Evolutionary conservation across 2,888 invertebrate species (phyloP), one percentile per base, ranked within the genome.

Genomic region (Acleris emargana): DNA sequence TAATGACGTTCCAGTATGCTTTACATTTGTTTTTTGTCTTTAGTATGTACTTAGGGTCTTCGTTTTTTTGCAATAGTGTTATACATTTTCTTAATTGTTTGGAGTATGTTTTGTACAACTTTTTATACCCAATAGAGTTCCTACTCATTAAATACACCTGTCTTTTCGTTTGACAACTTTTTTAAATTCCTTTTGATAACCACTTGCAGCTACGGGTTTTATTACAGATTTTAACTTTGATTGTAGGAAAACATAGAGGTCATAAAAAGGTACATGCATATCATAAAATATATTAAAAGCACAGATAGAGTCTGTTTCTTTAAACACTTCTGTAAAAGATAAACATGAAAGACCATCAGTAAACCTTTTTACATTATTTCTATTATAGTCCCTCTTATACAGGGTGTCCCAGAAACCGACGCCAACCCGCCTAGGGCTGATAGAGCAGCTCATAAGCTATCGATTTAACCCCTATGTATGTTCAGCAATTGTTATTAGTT

Each of bases 151-250:
- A 43, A n/a, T 43, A 43, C n/a, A 43, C 1, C n/a, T 43, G 22
- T 5, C 58, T 47, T 38, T 58, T 58, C 16, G 16, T 50, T 11
- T 47, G 20, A 25, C 49, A 47, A 25, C 49, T 47, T 28, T 47
- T 32, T 50, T 49, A 58, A n/a, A n/a, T 43, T 16, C 58, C 58
- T 32, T 58, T 58, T 47, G 58, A 45, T 28, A 58, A 43, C 58
- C 50, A 58, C 17, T 49, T 45, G 18, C 42, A 43, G 38, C 22
- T 18, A 9, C 28, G 22, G 5, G n/a, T 17, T 3, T 28, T 32
- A 49, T 58, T 58, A 28, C 7, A 28, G 5, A 58, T 11, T 28
- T 20, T 47, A 6, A 32, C 49, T 47, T 25, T 58, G 4, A 38
- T 32, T 6, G 20, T 32, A 32, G 58, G 50, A 25, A 58, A 58